Base-by-base conservation (phyloP, 2,888 invertebrate genomes). In the Sabatieria punctata region DNA sequence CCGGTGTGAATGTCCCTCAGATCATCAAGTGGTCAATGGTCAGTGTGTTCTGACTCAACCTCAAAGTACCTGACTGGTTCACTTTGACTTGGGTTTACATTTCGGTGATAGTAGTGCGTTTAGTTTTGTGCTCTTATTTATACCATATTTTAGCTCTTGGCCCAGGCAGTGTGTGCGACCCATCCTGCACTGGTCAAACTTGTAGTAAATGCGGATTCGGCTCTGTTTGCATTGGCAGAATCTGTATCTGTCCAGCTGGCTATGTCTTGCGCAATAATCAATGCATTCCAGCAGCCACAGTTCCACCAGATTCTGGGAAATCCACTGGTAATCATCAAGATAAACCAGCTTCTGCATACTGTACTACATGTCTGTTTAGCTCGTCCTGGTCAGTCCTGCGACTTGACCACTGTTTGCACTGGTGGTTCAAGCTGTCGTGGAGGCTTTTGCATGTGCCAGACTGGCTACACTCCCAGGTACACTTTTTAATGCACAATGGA, bases 201-300 rank as follows among this genome's bases (percentile, higher is more conserved):
- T 25, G 24, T 4, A 26, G 41, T 18, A 25, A 41, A 15, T 46
- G 46, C 36, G 33, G 41, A 25, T 26, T 41, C n/a, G 41, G 41
- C 13, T 4, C 27, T n/a, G 18, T 35, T 6, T 46, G 46, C 25
- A 22, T n/a, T 4, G 24, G 13, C 11, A 26, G 36, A 11, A 41
- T 26, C 26, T 46, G 46, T 33, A 35, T 42, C 24, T 46, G 46
- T 25, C 41, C 46, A 4, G 26, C 18, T 25, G 41, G 41, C 26
- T n/a, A 3, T 13, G 2, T 3, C 3, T 18, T 41, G 6, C 26
- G 26, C 19, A 25, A 4, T 11, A 26, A 39, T 21, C 3, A 4
- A 11, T 39, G 39, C 22, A 18, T 39, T 4, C 21, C 21, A n/a
- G 22, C 24, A 22, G 21, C 39, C 8, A 4, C 22, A 23, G 39